Conservation (phyloP, 2,797 vertebrate genomes). For the Pyrocephalus nanus region DNA sequence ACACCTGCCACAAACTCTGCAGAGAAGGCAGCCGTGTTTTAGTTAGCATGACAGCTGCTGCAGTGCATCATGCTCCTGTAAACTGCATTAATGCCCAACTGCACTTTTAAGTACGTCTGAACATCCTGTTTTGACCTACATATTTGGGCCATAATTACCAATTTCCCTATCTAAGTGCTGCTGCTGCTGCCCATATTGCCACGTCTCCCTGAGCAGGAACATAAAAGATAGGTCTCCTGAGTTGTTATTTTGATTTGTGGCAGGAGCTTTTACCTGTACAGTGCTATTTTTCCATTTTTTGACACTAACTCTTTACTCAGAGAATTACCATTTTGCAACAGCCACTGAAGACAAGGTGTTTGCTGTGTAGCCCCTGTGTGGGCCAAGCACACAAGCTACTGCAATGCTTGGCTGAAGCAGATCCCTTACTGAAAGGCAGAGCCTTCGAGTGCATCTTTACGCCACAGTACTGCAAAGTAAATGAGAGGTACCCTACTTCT, state of each 20-base stretch:
- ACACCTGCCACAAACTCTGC: not conserved
- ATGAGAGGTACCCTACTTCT: not conserved
- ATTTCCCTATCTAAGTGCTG: not conserved
- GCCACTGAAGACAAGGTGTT: not conserved
- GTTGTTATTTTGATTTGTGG: not conserved
- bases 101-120: not conserved
- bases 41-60: not conserved
- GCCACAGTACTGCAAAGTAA: not conserved
- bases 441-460: fast-evolving
- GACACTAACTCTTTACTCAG: not conserved
- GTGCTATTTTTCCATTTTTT: not conserved
- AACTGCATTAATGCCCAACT: not conserved
- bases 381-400: not conserved
- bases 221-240: not conserved
- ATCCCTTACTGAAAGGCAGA: not conserved
- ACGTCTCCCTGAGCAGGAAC: not conserved
- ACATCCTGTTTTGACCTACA: not conserved
- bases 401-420: not conserved
- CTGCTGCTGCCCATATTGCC: not conserved
- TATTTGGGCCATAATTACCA: not conserved
- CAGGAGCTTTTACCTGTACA: not conserved
- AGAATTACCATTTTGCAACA: not conserved
- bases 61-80: not conserved
- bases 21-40: not conserved
- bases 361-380: fast-evolving